Percentiles rank a stretch among this genome's conserved stretches.
Evolutionary conservation across 1,140 invertebrate genomes (phyloP).

Genomic region (Drosophila miranda): DNA sequence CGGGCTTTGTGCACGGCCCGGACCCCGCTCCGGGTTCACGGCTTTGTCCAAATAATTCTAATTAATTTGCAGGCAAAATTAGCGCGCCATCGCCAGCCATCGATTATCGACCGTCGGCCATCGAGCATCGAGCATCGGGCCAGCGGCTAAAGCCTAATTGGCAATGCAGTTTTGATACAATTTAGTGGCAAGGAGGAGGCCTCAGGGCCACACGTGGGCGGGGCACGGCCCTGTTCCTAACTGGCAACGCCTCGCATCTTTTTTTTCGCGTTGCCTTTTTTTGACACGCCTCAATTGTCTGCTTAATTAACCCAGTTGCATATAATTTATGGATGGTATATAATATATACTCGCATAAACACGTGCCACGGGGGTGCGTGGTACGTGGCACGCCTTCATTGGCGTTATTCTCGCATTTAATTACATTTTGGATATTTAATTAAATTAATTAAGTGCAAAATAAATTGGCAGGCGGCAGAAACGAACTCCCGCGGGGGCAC

Average conservation of each 20-base stretch:
- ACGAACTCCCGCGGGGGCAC: too few species aligned
- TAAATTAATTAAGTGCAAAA: slow-evolving; percentile 72
- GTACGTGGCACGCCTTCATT: slow-evolving; percentile 60
- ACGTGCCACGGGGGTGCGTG: not conserved
- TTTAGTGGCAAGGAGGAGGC: slow-evolving; percentile 40
- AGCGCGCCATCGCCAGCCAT: slow-evolving; percentile 20
- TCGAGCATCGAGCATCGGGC: slow-evolving; percentile 36
- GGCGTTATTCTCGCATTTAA: slow-evolving; percentile 68
- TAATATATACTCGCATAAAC: slow-evolving; percentile 1
- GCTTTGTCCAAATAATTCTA: slow-evolving; percentile 67
- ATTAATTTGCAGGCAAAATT: slow-evolving; percentile 69
- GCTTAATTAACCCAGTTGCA: slow-evolving; percentile 78
- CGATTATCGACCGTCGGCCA: too few species aligned
- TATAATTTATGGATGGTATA: slow-evolving; percentile 49
- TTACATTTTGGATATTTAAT: slow-evolving; percentile 75
- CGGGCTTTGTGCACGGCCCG: slow-evolving; percentile 41
- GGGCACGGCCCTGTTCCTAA: too few species aligned
- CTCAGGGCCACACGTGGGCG: slow-evolving; percentile 1
- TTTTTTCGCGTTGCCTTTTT: slow-evolving; percentile 22
- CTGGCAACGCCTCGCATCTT: not conserved
- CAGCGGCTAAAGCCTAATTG: slow-evolving; percentile 63
- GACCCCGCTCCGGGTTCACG: not conserved
- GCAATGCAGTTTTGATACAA: slow-evolving; percentile 68
- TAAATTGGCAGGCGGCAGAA: slow-evolving; percentile 45
- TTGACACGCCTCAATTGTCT: slow-evolving; percentile 64